These are phyloP conservation scores for Lacanobia oleracea DNA, from an alignment of 2,888 invertebrate species.

Conservation along the genomic window DNA sequence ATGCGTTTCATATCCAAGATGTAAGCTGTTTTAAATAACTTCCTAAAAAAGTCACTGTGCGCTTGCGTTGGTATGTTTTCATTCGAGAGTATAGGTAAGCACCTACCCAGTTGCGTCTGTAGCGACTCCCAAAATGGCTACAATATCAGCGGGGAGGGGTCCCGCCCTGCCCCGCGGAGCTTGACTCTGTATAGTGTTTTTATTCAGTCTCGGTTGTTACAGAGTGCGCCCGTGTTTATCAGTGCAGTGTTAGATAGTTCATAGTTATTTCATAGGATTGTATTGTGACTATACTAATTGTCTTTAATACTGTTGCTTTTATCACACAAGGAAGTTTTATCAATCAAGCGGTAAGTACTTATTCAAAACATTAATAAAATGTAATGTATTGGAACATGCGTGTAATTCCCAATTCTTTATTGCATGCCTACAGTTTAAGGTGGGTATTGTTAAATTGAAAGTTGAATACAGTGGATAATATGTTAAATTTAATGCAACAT, in stretches of 20 bases:
- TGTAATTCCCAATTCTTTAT: constrained; percentile 41
- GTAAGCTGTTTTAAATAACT: constrained; percentile 39
- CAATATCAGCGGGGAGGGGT: constrained; percentile 44
- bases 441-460: constrained; percentile 41
- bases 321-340: constrained; percentile 44
- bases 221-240: constrained; percentile 45
- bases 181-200: constrained; percentile 44
- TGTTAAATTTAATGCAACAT: constrained; percentile 25
- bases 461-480: constrained; percentile 44
- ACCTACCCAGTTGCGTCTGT: constrained; percentile 42
- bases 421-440: constrained; percentile 41
- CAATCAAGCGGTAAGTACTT: constrained; percentile 44
- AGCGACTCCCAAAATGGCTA: constrained; percentile 44
- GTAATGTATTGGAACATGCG: constrained; percentile 43
- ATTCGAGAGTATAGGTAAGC: constrained; percentile 43
- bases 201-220: constrained; percentile 43
- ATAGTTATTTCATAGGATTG: constrained; percentile 45
- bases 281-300: constrained; percentile 45
- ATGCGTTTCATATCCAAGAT: constrained; percentile 38
- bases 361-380: constrained; percentile 40
- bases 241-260: constrained; percentile 45
- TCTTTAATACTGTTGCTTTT: constrained; percentile 45
- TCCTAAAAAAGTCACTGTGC: constrained; percentile 41
- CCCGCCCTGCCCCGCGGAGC: constrained; percentile 44
- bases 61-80: constrained; percentile 44